Conservation (phyloP, 2,888 invertebrate species). For the Corbicula japonica region DNA sequence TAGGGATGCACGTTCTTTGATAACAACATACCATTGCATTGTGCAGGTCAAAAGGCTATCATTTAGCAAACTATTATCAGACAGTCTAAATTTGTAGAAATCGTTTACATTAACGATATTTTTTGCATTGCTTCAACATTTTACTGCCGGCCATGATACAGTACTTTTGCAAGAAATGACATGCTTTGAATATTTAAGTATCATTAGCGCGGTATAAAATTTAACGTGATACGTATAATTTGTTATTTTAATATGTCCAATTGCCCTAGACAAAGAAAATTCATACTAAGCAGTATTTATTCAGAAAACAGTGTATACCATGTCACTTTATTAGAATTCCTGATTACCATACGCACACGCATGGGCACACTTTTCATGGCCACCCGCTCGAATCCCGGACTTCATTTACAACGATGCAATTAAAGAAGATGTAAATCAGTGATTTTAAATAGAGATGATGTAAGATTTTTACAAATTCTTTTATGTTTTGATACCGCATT, state of each 20-base stretch:
- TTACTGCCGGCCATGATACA: no score
- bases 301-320: background rate
- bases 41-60: constrained; percentile 6
- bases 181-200: constrained; percentile 13
- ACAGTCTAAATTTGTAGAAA: no score
- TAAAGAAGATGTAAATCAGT: constrained; percentile 11
- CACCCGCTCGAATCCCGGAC: constrained; percentile 17
- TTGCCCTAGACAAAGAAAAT: background rate
- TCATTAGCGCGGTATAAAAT: background rate
- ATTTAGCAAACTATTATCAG: no score
- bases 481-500: background rate
- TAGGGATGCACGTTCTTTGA: background rate
- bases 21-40: constrained; percentile 1
- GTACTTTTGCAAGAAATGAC: constrained; percentile 7
- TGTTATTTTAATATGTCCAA: background rate
- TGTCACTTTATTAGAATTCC: constrained; percentile 1
- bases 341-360: constrained; percentile 10
- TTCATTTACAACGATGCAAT: constrained; percentile 14
- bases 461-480: constrained; percentile 20
- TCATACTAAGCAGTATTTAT: background rate
- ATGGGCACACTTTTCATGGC: constrained; percentile 1
- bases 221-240: background rate
- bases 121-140: no score
- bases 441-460: constrained; percentile 34
- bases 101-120: no score